phyloP scores from a whole-genome alignment of 2,888 invertebrate genomes.

The Torymus tubicola region DNA sequence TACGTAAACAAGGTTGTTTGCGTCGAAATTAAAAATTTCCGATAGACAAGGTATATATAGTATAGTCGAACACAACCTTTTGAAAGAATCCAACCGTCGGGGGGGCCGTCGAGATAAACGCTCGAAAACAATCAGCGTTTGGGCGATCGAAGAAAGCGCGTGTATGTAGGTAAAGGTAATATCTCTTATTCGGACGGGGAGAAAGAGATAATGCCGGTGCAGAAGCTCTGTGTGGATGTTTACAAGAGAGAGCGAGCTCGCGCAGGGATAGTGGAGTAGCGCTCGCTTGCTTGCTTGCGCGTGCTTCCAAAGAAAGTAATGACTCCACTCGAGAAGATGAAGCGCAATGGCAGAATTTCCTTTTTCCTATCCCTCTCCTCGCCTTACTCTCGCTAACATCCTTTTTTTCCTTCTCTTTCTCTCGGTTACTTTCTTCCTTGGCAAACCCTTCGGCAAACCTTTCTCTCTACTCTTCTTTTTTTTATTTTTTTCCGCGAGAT shows the following conservation, averaged over 20 bases:
- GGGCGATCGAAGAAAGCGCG: not conserved
- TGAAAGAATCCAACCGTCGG: not conserved
- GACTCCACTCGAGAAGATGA: slow-evolving; percentile 72
- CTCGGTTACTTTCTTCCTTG: slow-evolving; percentile 38
- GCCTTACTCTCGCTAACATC: slow-evolving; percentile 30
- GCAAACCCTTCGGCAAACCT: slow-evolving; percentile 41
- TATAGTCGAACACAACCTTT: not conserved
- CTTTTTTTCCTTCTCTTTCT: slow-evolving; percentile 50
- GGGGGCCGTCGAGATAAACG: slow-evolving; percentile 13
- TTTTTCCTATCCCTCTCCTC: slow-evolving; percentile 49
- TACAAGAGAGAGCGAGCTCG: slow-evolving; percentile 66
- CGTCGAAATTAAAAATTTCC: slow-evolving; percentile 34
- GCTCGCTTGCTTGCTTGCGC: slow-evolving; percentile 44
- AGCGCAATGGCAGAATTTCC: slow-evolving; percentile 60
- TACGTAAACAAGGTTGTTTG: slow-evolving; percentile 17
- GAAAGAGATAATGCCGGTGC: slow-evolving; percentile 44
- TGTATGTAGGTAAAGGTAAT: slow-evolving; percentile 50
- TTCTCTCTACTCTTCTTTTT: slow-evolving; percentile 16
- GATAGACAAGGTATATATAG: no score
- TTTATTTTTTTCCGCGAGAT: not conserved
- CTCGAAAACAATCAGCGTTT: slow-evolving; percentile 33
- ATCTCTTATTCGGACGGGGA: slow-evolving; percentile 49
- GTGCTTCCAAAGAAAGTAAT: slow-evolving; percentile 67
- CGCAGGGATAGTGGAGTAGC: slow-evolving; percentile 48
- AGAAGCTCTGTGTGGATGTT: slow-evolving; percentile 62